Evolutionary conservation across 1,140 invertebrate species (phyloP).

Genomic region (Cyrtorhinus lividipennis): DNA sequence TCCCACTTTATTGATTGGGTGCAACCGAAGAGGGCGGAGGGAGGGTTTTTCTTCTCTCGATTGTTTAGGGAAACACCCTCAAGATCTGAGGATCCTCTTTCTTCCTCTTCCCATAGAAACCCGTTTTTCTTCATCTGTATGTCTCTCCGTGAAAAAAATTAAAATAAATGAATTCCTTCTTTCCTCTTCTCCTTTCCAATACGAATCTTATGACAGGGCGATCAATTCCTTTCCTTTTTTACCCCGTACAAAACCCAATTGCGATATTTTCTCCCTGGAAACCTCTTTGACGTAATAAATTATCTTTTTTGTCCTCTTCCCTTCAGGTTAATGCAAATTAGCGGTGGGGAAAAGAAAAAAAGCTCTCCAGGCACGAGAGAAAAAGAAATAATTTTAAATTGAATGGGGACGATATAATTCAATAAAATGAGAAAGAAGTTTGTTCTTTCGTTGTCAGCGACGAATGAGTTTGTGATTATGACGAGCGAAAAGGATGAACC

Average conservation of each 20-base stretch:
- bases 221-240: background rate
- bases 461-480: too few species aligned
- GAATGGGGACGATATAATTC: too few species aligned
- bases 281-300: background rate
- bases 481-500: too few species aligned
- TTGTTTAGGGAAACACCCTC: background rate
- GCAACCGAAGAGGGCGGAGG: background rate
- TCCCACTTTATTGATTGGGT: background rate
- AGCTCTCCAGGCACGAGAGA: too few species aligned
- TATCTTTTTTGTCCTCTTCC: background rate
- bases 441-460: too few species aligned
- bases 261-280: background rate
- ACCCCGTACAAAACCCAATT: background rate
- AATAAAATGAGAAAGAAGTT: too few species aligned
- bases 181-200: background rate
- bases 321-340: background rate
- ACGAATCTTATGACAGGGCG: background rate
- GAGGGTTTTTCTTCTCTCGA: background rate
- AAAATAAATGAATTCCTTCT: background rate
- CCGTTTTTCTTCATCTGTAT: background rate
- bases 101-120: background rate
- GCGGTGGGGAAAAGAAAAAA: too few species aligned
- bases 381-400: too few species aligned
- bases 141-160: background rate
- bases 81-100: background rate